Evolutionary conservation across 2,113 vertebrate species (phyloP).

Genomic region (Varanus salvator): DNA sequence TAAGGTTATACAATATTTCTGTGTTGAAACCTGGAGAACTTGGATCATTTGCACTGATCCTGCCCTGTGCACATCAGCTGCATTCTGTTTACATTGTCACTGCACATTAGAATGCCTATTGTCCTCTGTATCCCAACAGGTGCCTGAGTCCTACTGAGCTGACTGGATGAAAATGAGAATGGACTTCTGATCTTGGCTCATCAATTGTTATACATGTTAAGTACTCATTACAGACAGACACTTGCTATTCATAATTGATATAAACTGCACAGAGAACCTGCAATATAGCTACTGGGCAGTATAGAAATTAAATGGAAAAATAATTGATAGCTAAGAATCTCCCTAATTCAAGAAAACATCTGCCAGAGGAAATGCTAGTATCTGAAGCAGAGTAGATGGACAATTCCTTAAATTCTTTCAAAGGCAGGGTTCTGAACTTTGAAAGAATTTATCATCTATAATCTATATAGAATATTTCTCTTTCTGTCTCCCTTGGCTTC

Average conservation of each 20-base stretch:
- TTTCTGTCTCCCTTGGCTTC: not conserved
- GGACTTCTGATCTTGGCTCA: not conserved
- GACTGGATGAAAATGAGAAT: not conserved
- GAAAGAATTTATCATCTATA: constrained; percentile 7
- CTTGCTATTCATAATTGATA: no score
- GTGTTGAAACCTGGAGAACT: not conserved
- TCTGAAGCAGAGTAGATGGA: not conserved
- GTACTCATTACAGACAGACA: not conserved
- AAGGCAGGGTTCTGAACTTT: not conserved
- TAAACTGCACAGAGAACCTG: no score
- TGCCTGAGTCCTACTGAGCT: not conserved
- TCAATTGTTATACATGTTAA: no score
- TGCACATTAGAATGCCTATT: not conserved
- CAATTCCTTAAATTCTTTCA: not conserved
- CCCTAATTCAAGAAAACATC: not conserved
- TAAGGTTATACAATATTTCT: not conserved
- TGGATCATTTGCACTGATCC: not conserved
- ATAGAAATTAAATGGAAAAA: no score
- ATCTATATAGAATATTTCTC: not conserved
- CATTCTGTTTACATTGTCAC: not conserved
- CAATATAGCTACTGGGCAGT: no score
- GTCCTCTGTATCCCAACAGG: not conserved
- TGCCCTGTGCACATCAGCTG: not conserved
- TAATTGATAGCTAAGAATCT: not conserved
- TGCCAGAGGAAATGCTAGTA: not conserved